phyloP scores from a whole-genome alignment of 2,888 invertebrate species.

The Chloromyia formosa region DNA sequence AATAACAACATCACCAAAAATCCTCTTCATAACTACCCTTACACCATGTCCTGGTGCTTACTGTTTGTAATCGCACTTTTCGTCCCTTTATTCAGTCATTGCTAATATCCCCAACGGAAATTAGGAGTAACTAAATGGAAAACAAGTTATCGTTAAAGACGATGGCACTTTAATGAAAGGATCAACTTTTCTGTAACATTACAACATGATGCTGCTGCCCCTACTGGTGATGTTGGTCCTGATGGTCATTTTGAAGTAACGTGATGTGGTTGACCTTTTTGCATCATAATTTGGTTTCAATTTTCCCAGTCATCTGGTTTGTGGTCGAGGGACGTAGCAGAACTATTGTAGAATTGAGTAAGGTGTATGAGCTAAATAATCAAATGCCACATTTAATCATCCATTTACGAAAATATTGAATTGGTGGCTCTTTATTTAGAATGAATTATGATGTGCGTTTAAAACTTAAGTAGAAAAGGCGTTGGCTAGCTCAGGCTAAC shows the following conservation, averaged over 20 bases:
- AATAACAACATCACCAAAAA: too few species aligned
- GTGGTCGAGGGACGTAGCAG: too few species aligned
- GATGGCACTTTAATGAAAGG: conserved; percentile 28
- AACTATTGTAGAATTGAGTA: too few species aligned
- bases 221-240: neutral
- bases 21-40: too few species aligned
- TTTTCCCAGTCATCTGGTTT: neutral
- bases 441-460: too few species aligned
- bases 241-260: conserved; percentile 20
- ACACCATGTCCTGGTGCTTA: neutral
- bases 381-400: too few species aligned
- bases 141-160: conserved; percentile 38
- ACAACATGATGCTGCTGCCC: neutral
- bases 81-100: neutral
- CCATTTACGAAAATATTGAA: too few species aligned
- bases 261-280: conserved; percentile 16
- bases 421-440: too few species aligned
- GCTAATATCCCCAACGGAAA: conserved; percentile 1
- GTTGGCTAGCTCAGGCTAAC: too few species aligned
- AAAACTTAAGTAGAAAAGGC: too few species aligned
- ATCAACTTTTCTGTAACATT: conserved; percentile 22
- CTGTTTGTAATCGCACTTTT: neutral
- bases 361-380: too few species aligned
- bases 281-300: neutral
- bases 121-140: conserved; percentile 38